Evolutionary conservation across 2,113 vertebrate genomes (phyloP).

Genomic region (Conger conger): DNA sequence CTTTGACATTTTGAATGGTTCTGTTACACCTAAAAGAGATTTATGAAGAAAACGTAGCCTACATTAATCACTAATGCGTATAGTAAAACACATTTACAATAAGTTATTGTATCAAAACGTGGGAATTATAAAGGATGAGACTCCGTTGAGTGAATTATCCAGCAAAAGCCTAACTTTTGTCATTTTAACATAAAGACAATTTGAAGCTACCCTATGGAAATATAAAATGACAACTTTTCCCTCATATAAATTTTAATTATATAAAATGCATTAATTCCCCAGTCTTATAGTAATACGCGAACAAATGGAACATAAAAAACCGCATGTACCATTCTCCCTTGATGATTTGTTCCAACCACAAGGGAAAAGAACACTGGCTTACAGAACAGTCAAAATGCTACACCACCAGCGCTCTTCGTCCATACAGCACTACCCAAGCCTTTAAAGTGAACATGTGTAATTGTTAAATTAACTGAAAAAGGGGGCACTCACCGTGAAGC

Average conservation of each 20-base stretch:
- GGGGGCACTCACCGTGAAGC: slow-evolving; percentile 83
- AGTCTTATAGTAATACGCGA: slow-evolving; percentile 30
- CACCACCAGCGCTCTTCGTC: neutral
- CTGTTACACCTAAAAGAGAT: neutral
- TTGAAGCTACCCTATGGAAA: neutral
- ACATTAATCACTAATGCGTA: neutral
- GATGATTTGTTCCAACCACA: neutral
- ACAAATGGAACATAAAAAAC: slow-evolving; percentile 13
- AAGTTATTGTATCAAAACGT: neutral
- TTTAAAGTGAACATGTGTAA: slow-evolving; percentile 2
- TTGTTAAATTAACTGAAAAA: neutral
- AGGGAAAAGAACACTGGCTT: neutral
- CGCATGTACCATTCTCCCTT: slow-evolving; percentile 11
- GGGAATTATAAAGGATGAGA: neutral
- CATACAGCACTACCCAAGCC: neutral
- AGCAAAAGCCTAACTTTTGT: neutral
- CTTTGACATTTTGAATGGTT: neutral
- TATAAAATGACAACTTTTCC: neutral
- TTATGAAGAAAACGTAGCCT: neutral
- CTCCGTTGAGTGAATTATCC: neutral
- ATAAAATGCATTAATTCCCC: slow-evolving; percentile 28
- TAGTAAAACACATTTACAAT: neutral
- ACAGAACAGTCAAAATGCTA: neutral
- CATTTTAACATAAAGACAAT: neutral
- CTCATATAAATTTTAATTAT: neutral